Base-by-base conservation (phyloP, 2,797 vertebrate genomes). In the Rhinichthys osculus region DNA sequence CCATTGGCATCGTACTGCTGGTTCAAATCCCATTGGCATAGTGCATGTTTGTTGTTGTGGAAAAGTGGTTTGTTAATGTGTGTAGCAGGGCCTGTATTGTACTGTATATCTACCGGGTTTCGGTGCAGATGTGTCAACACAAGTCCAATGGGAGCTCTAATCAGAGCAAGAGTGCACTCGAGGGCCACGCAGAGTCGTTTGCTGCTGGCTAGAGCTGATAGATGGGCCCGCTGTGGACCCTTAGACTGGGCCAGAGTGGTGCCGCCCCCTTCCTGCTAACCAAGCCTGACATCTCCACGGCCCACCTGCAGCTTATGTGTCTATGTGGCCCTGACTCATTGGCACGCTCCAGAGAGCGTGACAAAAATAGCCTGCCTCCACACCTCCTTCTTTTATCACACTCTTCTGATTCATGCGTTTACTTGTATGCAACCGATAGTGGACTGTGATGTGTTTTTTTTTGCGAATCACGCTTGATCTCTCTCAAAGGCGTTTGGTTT, bases 181-280 rank as follows among this genome's bases (percentile, higher is more conserved):
- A 64, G 87, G 87, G 72, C 80, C 79, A 42, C 21, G 40, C 62
- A 74, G 62, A 79, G 66, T 87, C 79, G 79, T 87, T 83, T 82
- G 84, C 84, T 89, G 78, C 71, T 71, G 77, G 83, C 71, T 78
- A 42, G 78, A 85, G 76, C 67, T 87, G 87, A 91, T 88, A 84
- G 84, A 91, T 90, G 79, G 85, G 82, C 30, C 89, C 35, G 19
- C 64, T 78, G 90, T 88, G 87, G 85, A 86, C 85, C 84, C 78
- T 81, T 85, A 85, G 67, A 84, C 82, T 57, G 52, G 72, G 85
- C 86, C 84, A 66, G 47, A 84, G 54, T 38, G 16, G 62, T 69
- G 27, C 79, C 78, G 47, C 85, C 81, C 71, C 73, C 84, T 85
- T 85, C 62, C 80, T 30, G 30, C 81, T 79, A 87, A 84, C 72